These are phyloP conservation scores for Phrynocephalus forsythii DNA, from an alignment of 2,797 vertebrate genomes.

Conservation along the genomic window DNA sequence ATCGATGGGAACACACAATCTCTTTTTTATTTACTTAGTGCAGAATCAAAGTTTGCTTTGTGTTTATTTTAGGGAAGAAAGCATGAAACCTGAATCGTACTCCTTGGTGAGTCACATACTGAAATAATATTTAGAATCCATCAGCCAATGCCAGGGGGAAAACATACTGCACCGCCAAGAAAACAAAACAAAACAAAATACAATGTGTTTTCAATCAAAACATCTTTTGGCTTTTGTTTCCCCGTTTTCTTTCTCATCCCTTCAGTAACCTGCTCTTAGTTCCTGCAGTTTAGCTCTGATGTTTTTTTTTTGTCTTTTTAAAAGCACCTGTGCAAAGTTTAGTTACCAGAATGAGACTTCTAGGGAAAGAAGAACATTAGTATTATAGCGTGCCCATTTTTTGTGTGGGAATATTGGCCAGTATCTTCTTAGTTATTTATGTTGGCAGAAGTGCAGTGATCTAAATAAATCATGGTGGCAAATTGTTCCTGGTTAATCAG, in stretches of 20 bases:
- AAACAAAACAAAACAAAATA: constrained; percentile 23
- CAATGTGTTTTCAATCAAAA: constrained; percentile 20
- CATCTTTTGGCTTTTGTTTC: constrained; percentile 6
- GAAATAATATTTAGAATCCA: constrained; percentile 50
- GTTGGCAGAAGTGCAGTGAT: too few relatives aligned
- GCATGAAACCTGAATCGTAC: constrained; percentile 46
- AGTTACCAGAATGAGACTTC: constrained; percentile 8
- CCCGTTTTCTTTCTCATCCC: neutral
- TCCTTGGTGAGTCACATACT: constrained; percentile 21
- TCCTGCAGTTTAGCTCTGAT: neutral
- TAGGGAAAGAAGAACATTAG: neutral
- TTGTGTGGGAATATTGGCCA: neutral
- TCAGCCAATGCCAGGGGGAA: constrained; percentile 26
- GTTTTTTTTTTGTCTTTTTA: neutral
- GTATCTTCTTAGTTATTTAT: neutral
- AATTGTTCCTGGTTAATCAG: too few relatives aligned
- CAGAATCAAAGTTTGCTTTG: constrained; percentile 45
- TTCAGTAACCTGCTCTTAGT: constrained; percentile 11
- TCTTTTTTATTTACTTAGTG: constrained; percentile 35
- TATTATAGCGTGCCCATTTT: neutral
- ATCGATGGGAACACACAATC: constrained; percentile 30
- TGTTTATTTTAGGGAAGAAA: constrained; percentile 52
- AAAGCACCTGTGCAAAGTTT: neutral
- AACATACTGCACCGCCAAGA: constrained; percentile 27
- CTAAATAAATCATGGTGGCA: too few relatives aligned